Base-by-base conservation (phyloP, 30 jellyfish, hydroid and myxozoan genomes). In the Pelagia noctiluca region DNA sequence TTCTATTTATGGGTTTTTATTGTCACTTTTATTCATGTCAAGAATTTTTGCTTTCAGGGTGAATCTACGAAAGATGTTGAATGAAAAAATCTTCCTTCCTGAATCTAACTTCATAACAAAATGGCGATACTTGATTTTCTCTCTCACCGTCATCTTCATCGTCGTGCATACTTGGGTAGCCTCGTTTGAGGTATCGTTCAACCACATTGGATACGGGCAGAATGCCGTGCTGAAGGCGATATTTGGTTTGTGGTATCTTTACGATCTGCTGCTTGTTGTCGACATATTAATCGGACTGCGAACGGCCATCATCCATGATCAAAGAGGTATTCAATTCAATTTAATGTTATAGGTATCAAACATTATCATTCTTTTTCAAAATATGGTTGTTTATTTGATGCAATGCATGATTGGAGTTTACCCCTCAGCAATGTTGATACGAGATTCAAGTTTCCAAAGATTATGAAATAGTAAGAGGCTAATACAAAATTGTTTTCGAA, bases 131-230 rank as follows among this genome's bases (percentile, higher is more conserved):
- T 10, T 89, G 42, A 47, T 89, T 2, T 91, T 79, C 66, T 34
- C 36, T 26, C n/a, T 70, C 57, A 69, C 63, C n/a, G 63, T 76
- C 42, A 8, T 69, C 53, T 32, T 69, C 38, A 35, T 80, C 22
- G 19, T 83, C 30, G 19, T 24, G 47, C 97, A 89, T 33, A 83
- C 96, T 4, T 66, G 35, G 22, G 62, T 89, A 24, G 83, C 85
- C 50, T 74, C 92, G 33, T 89, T 72, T 48, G 49, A 63, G 67
- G 75, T 50, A 19, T 30, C 93, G 24, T 89, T 89, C 60, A 78
- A 80, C 21, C 52, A 46, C 35, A 2, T 66, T 57, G 97, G 97
- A 1, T 89, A 89, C 54, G 97, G 97, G 8, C 79, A 48, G 71
- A 24, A 54, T 28, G 29, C 62, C 35, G 74, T 34, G 16, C 63